phyloP scores from a whole-genome alignment of 2,113 vertebrate species.

The Genyomyrus donnyi region DNA sequence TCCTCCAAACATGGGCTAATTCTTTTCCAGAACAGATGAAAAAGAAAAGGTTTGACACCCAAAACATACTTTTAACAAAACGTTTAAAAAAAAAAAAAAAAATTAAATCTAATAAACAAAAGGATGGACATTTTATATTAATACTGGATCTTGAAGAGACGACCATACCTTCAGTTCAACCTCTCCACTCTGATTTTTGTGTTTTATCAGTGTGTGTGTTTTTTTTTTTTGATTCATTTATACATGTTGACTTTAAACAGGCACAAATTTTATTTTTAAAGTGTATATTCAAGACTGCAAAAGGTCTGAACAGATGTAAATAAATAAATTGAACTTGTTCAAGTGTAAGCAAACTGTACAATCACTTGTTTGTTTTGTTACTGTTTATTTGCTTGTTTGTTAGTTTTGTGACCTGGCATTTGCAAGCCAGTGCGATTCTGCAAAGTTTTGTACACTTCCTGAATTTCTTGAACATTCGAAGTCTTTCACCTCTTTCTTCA shows the following conservation, averaged over 20 bases:
- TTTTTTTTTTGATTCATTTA: conserved; percentile 37
- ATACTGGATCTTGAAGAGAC: background rate
- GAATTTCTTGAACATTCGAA: background rate
- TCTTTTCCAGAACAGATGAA: background rate
- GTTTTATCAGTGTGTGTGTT: conserved; percentile 2
- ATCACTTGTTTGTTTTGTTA: background rate
- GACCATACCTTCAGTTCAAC: background rate
- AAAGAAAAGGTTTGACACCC: conserved; percentile 10
- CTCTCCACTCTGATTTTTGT: conserved; percentile 12
- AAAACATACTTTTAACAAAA: conserved; percentile 19
- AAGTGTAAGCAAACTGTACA: background rate
- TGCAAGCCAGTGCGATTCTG: background rate
- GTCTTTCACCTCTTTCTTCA: background rate
- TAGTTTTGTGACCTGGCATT: background rate
- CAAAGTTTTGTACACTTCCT: background rate
- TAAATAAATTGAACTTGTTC: conserved; percentile 45
- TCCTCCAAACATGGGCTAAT: background rate
- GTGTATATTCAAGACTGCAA: conserved; percentile 40
- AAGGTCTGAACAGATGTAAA: conserved; percentile 50
- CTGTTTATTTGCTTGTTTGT: background rate
- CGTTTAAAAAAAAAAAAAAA: conserved; percentile 8
- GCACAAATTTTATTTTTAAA: conserved; percentile 45
- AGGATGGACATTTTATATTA: conserved; percentile 28
- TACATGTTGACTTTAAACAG: conserved; percentile 36
- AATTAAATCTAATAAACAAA: background rate